These are phyloP conservation scores for Sebastes diploproa DNA, from an alignment of 2,797 vertebrate genomes.

Conservation along the genomic window DNA sequence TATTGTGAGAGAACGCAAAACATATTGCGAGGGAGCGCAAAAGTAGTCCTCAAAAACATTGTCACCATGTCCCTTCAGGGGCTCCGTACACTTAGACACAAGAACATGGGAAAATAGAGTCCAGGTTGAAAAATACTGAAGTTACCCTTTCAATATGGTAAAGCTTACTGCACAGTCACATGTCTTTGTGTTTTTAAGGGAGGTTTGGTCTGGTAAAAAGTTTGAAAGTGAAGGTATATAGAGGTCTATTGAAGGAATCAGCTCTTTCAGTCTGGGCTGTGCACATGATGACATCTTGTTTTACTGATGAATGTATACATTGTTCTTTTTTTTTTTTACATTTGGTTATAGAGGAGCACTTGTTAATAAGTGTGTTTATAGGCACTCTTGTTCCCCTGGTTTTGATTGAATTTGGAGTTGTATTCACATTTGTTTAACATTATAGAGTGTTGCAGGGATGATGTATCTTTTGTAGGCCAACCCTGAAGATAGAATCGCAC, in stretches of 20 bases:
- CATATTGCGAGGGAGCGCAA: no score
- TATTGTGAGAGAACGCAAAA: no score
- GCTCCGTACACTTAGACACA: no score
- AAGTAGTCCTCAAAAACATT: no score
- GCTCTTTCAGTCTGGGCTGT: neutral
- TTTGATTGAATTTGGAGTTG: neutral
- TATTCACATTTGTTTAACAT: neutral
- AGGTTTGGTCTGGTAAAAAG: neutral
- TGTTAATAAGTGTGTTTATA: neutral
- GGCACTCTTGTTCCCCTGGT: neutral
- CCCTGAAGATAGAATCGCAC: no score
- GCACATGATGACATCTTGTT: neutral
- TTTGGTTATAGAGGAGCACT: neutral
- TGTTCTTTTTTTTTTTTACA: neutral
- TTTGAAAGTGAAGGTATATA: neutral
- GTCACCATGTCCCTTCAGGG: rapidly evolving
- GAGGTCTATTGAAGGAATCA: neutral
- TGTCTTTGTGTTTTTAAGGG: neutral
- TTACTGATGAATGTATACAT: slow-evolving; percentile 26
- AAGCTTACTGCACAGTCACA: neutral
- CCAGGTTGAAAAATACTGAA: neutral
- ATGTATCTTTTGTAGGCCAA: no score
- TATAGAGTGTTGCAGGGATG: neutral
- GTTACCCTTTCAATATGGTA: neutral
- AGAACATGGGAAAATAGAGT: no score